Conservation (phyloP, 2,797 vertebrate genomes). For the Helicolenus hilgendorfi region DNA sequence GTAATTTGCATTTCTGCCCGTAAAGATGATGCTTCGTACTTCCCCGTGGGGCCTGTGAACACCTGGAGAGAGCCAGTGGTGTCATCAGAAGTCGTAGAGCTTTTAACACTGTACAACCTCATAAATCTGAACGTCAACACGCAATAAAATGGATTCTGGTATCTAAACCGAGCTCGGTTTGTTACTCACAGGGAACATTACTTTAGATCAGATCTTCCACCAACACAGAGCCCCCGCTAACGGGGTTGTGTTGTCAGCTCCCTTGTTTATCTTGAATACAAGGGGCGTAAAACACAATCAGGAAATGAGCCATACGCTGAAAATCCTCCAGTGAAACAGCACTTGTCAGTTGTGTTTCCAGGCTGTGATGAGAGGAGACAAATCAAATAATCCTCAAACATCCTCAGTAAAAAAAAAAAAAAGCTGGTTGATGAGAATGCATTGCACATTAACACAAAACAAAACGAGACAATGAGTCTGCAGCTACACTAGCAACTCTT, state of each 20-base stretch:
- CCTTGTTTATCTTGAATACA: conserved; percentile 33
- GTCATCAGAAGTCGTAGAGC: conserved; percentile 61
- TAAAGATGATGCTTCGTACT: conserved; percentile 39
- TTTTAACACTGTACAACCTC: conserved; percentile 55
- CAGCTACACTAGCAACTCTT: background rate
- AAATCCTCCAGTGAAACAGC: conserved; percentile 21
- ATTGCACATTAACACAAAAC: background rate
- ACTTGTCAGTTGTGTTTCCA: conserved; percentile 36
- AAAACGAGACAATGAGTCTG: background rate
- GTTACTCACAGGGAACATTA: conserved; percentile 42
- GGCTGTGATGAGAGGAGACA: conserved; percentile 7
- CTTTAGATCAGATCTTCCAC: conserved; percentile 37
- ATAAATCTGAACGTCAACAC: conserved; percentile 61
- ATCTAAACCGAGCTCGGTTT: conserved; percentile 29
- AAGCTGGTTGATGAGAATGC: background rate
- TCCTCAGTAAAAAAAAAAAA: background rate
- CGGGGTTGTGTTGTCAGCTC: conserved; percentile 5
- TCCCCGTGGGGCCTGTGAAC: conserved; percentile 46
- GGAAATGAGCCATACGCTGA: conserved; percentile 22
- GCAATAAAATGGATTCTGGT: conserved; percentile 53
- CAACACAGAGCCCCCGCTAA: background rate
- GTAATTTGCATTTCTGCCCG: conserved; percentile 68
- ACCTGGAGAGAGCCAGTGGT: conserved; percentile 56
- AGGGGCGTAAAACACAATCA: conserved; percentile 23
- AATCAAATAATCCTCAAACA: conserved; percentile 19